A percentile compares a stretch with the other conserved stretches of the same genome.
Conservation (phyloP, 2,113 vertebrate species). For the Myrmecophaga tridactyla region DNA sequence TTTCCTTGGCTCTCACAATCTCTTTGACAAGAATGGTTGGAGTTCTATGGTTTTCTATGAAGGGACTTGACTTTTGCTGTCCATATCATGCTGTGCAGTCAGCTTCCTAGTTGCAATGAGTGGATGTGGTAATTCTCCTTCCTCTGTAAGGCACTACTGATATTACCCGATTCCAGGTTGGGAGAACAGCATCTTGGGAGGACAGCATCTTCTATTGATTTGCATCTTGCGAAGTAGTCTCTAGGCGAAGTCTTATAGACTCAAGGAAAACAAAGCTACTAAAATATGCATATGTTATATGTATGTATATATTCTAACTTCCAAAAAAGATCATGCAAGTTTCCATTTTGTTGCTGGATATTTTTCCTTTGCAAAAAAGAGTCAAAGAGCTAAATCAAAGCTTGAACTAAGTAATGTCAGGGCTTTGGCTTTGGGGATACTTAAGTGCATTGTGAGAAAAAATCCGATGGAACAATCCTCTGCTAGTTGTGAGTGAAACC, state of each 20-base stretch:
- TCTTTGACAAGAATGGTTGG: conserved; percentile 10
- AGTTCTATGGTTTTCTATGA: background rate
- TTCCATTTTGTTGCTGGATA: background rate
- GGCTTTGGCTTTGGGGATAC: conserved; percentile 35
- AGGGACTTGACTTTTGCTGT: background rate
- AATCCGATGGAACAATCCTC: conserved; percentile 59
- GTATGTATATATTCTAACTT: conserved; percentile 34
- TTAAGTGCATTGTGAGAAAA: conserved; percentile 46
- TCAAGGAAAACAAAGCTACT: background rate
- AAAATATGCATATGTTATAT: conserved; percentile 53
- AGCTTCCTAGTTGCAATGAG: conserved; percentile 2
- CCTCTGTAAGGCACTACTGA: background rate
- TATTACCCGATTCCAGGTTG: background rate
- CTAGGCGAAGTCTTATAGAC: conserved; percentile 44
- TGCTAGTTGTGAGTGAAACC: conserved; percentile 67
- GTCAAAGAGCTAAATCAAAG: conserved; percentile 53
- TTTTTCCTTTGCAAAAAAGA: background rate
- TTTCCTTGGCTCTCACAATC: background rate
- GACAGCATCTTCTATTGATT: conserved; percentile 46
- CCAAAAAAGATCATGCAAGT: background rate
- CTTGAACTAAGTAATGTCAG: conserved; percentile 49
- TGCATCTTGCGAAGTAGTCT: conserved; percentile 48
- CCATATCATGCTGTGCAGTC: background rate
- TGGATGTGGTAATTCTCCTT: background rate
- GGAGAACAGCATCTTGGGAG: conserved; percentile 16